These are phyloP conservation scores for Apamea crenata DNA, from an alignment of 2,888 invertebrate species.

Conservation along the genomic window DNA sequence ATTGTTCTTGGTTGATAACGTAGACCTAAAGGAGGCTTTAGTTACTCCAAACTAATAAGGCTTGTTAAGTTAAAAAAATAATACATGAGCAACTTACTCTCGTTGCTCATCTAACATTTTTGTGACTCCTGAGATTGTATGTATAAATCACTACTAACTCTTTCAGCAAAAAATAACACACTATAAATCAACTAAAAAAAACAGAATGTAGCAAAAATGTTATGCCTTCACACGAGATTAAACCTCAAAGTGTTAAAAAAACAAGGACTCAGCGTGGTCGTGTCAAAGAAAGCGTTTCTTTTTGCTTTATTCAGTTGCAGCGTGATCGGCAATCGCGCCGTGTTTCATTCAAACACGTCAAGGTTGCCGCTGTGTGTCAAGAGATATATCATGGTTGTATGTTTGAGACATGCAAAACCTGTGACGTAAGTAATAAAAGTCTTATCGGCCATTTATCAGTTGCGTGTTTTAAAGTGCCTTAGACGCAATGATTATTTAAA, in stretches of 20 bases:
- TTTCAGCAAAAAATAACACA: background rate
- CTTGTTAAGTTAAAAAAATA: background rate
- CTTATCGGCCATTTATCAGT: background rate
- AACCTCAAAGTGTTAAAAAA: conserved; percentile 6
- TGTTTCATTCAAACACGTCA: background rate
- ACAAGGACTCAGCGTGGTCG: background rate
- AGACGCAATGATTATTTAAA: background rate
- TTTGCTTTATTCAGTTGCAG: conserved; percentile 12
- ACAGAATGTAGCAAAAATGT: background rate
- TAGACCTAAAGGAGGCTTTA: background rate
- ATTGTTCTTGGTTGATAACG: background rate
- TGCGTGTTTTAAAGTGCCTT: background rate
- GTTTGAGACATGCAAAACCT: background rate
- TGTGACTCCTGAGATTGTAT: background rate
- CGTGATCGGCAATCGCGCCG: background rate
- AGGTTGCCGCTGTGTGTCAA: background rate
- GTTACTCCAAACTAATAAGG: background rate
- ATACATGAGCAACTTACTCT: background rate
- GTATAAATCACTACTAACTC: background rate
- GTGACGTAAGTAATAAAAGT: background rate
- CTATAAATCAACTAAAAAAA: background rate
- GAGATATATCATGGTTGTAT: background rate
- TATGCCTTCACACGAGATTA: background rate
- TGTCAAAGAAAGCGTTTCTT: background rate
- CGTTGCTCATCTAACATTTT: background rate